Percentiles rank a stretch among this genome's conserved stretches.
phyloP scores from a whole-genome alignment of 92 coral and sea anemone genomes.

The Phenganax subtilis region DNA sequence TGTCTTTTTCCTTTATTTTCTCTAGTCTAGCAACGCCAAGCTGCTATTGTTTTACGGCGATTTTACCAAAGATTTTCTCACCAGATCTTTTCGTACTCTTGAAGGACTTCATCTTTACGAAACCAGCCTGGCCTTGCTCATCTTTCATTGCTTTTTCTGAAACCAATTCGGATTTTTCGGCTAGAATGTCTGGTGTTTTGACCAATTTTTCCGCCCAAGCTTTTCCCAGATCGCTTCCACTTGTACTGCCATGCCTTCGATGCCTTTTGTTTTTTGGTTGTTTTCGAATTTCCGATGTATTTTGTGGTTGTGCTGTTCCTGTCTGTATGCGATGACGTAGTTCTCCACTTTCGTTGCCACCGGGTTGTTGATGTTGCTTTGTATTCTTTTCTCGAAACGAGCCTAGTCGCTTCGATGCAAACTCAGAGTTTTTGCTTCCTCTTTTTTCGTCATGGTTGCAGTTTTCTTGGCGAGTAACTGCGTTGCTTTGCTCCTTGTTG shows the following conservation, averaged over 20 bases:
- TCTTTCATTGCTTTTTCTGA: constrained; percentile 7
- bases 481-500: background rate
- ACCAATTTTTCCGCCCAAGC: background rate
- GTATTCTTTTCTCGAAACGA: background rate
- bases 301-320: background rate
- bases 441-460: background rate
- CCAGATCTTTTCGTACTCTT: constrained; percentile 13
- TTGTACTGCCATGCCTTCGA: constrained; percentile 4
- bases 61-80: too few species aligned
- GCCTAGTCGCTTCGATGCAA: background rate
- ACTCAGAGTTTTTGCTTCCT: background rate
- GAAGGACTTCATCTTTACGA: background rate
- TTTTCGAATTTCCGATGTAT: background rate
- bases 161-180: background rate
- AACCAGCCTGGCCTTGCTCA: background rate
- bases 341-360: constrained; percentile 11
- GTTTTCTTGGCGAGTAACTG: background rate
- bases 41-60: too few species aligned
- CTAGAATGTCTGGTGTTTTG: background rate
- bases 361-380: background rate
- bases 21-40: too few species aligned
- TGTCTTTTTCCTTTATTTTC: too few species aligned
- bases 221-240: constrained; percentile 9
- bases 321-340: background rate
- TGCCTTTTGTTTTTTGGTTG: background rate